Conservation (phyloP, 1,140 invertebrate species). For the Aphidius ervi region DNA sequence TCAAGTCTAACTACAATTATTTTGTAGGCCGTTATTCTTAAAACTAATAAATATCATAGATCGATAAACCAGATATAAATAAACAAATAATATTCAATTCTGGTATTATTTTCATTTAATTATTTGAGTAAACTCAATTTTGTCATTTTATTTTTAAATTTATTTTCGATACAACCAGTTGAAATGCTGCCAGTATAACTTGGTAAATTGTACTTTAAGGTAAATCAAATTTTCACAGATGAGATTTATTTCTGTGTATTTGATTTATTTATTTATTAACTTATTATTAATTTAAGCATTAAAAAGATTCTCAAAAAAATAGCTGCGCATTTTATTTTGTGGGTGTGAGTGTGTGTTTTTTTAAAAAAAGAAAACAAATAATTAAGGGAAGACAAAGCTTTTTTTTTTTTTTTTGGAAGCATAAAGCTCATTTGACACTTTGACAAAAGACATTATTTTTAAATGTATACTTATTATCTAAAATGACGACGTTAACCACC, state of each 20-base stretch:
- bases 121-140: background rate
- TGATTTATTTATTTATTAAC: too few relatives aligned
- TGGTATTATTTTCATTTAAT: background rate
- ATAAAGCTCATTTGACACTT: background rate
- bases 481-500: conserved; percentile 10
- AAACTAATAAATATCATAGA: conserved; percentile 4
- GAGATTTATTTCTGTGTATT: too few relatives aligned
- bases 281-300: too few relatives aligned
- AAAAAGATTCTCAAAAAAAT: too few relatives aligned
- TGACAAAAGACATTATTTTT: conserved; percentile 1
- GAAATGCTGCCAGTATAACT: too few relatives aligned
- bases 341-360: too few relatives aligned
- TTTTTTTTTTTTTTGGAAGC: too few relatives aligned
- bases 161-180: background rate
- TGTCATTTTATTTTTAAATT: background rate
- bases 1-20: conserved; percentile 23
- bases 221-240: too few relatives aligned
- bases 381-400: too few relatives aligned
- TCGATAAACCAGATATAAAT: background rate
- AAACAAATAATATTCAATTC: background rate
- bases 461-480: conserved; percentile 4
- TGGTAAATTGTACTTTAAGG: too few relatives aligned
- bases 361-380: too few relatives aligned
- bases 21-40: conserved; percentile 28
- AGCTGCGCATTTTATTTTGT: too few relatives aligned